phyloP scores from a whole-genome alignment of 2,888 invertebrate species.

The Sturmia bella region DNA sequence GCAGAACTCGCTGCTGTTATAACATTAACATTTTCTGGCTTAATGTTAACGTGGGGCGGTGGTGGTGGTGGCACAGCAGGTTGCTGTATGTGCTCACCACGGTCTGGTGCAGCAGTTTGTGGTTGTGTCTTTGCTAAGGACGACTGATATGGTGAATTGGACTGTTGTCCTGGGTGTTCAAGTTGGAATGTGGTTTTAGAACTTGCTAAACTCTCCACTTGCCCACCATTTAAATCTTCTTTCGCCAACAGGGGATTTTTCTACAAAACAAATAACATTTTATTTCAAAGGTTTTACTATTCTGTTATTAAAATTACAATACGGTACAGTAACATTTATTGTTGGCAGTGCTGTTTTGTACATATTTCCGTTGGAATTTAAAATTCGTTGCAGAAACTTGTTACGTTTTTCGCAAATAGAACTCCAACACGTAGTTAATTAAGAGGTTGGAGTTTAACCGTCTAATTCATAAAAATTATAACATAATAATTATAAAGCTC shows the following conservation, averaged over 20 bases:
- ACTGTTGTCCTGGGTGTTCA: constrained; percentile 54
- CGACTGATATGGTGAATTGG: constrained; percentile 17
- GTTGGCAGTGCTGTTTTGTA: too few species aligned
- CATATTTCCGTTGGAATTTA: too few species aligned
- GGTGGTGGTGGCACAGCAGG: constrained; percentile 6
- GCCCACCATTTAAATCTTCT: constrained; percentile 75
- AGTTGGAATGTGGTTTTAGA: constrained; percentile 72
- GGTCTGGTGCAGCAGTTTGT: constrained; percentile 31
- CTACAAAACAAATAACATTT: constrained; percentile 55
- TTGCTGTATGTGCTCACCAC: constrained; percentile 37
- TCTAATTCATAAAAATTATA: too few species aligned
- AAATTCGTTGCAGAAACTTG: too few species aligned
- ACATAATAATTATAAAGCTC: too few species aligned
- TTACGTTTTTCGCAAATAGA: too few species aligned
- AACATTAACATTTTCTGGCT: constrained; percentile 74
- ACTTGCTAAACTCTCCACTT: constrained; percentile 75
- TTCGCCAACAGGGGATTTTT: constrained; percentile 74
- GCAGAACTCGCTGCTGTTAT: constrained; percentile 70
- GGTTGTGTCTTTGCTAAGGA: constrained; percentile 61
- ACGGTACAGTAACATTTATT: too few species aligned
- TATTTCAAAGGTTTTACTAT: neutral
- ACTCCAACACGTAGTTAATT: too few species aligned
- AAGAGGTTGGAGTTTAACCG: too few species aligned
- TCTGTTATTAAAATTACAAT: neutral
- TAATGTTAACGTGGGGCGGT: constrained; percentile 64